phyloP scores from a whole-genome alignment of 2,113 vertebrate species.

The Hemiprocne comata region DNA sequence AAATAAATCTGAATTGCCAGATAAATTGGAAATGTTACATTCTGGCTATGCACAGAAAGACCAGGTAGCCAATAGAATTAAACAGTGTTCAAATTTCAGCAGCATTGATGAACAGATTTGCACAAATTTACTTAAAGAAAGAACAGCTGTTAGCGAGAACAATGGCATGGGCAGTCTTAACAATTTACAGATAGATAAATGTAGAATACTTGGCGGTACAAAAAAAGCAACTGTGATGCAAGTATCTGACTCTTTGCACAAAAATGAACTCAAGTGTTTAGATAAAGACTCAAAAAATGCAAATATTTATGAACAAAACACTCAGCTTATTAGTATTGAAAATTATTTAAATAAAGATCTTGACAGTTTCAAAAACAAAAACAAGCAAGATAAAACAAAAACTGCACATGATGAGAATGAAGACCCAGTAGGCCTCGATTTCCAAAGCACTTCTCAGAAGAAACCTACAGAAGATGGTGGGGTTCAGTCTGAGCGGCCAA shows the following conservation, averaged over 20 bases:
- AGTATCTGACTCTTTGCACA: constrained; percentile 78
- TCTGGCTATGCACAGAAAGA: constrained; percentile 74
- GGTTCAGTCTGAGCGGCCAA: constrained; percentile 66
- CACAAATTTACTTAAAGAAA: constrained; percentile 78
- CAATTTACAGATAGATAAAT: constrained; percentile 75
- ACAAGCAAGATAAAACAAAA: constrained; percentile 68
- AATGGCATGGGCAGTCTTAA: constrained; percentile 61
- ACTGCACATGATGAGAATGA: constrained; percentile 83
- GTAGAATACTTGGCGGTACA: constrained; percentile 82
- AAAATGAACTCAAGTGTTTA: constrained; percentile 68
- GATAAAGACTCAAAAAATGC: constrained; percentile 64
- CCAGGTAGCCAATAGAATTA: constrained; percentile 69
- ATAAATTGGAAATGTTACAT: constrained; percentile 56
- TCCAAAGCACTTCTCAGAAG: constrained; percentile 75
- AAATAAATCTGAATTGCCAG: constrained; percentile 54
- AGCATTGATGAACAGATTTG: constrained; percentile 74
- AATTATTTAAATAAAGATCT: constrained; percentile 75
- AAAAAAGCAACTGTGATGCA: constrained; percentile 72
- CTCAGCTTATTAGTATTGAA: constrained; percentile 77
- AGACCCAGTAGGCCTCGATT: constrained; percentile 74
- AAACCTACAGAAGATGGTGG: constrained; percentile 63
- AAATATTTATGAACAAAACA: constrained; percentile 71
- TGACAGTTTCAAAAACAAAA: constrained; percentile 73
- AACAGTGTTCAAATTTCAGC: constrained; percentile 61
- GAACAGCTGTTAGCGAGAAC: constrained; percentile 61